Percentiles rank a stretch among this genome's conserved stretches.
phyloP scores from a whole-genome alignment of 1,140 invertebrate species.

The Camponotus pennsylvanicus region DNA sequence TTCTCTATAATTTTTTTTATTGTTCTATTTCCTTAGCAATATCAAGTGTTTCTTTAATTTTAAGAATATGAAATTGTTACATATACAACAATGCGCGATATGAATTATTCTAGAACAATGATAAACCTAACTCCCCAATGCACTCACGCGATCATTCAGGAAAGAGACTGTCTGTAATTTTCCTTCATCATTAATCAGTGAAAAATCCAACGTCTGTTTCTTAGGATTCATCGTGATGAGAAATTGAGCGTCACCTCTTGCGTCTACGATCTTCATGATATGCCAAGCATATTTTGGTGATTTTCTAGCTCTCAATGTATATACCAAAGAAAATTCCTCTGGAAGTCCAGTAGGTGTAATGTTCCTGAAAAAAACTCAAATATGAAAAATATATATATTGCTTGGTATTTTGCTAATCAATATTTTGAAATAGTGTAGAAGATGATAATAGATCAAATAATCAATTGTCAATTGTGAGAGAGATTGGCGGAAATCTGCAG shows the following conservation, averaged over 20 bases:
- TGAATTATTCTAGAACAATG: slow-evolving; percentile 2
- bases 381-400: not conserved
- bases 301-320: slow-evolving; percentile 88
- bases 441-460: not conserved
- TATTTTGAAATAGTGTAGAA: not conserved
- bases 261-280: slow-evolving; percentile 89
- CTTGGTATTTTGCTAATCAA: slow-evolving; percentile 12
- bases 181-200: slow-evolving; percentile 87
- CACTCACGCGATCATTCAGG: slow-evolving; percentile 86
- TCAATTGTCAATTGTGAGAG: too few species aligned
- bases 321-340: slow-evolving; percentile 91
- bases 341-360: slow-evolving; percentile 90
- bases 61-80: not conserved
- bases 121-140: not conserved
- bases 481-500: too few species aligned
- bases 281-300: slow-evolving; percentile 90
- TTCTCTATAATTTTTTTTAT: not conserved
- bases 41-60: not conserved
- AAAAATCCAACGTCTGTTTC: slow-evolving; percentile 88
- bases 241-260: slow-evolving; percentile 89
- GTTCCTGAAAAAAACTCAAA: slow-evolving; percentile 82
- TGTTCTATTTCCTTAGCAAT: not conserved
- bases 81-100: not conserved
- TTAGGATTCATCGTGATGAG: slow-evolving; percentile 90
- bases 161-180: slow-evolving; percentile 88